phyloP scores from a whole-genome alignment of 92 coral and sea anemone genomes.

The Hydrozoanthus gracilis region DNA sequence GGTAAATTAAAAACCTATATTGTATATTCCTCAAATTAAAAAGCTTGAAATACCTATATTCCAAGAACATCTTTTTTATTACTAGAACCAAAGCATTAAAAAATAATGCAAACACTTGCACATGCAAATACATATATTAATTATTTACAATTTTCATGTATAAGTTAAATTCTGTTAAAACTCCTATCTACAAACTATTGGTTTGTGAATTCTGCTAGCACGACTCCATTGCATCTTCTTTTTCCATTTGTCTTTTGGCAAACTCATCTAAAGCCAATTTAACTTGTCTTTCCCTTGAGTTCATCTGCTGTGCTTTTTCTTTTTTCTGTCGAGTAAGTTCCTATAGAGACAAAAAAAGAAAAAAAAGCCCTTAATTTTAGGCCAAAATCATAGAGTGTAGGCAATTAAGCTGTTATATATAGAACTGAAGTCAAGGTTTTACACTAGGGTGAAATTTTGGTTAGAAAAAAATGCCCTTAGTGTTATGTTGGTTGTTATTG shows the following conservation, averaged over 20 bases:
- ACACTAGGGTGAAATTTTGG: too few species aligned
- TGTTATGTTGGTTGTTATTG: too few species aligned
- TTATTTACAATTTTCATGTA: slow-evolving; percentile 25
- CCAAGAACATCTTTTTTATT: too few species aligned
- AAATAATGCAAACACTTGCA: too few species aligned
- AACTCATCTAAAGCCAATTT: slow-evolving; percentile 79
- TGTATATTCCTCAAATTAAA: too few species aligned
- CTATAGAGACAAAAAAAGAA: slow-evolving; percentile 49
- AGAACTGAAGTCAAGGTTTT: too few species aligned
- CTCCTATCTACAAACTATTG: slow-evolving; percentile 31
- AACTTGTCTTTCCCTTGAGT: slow-evolving; percentile 50
- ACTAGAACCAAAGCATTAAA: too few species aligned
- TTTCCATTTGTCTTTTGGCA: slow-evolving; percentile 66
- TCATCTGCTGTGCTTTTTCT: slow-evolving; percentile 90
- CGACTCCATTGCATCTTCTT: slow-evolving; percentile 37
- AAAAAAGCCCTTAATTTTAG: not conserved
- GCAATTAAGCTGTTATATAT: too few species aligned
- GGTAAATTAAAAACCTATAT: too few species aligned
- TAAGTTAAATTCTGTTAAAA: slow-evolving; percentile 14
- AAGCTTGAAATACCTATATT: too few species aligned
- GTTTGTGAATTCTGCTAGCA: slow-evolving; percentile 11
- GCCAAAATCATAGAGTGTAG: not conserved
- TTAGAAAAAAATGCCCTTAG: too few species aligned
- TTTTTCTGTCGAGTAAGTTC: slow-evolving; percentile 75
- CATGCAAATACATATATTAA: not conserved